Evolutionary conservation across 2,113 vertebrate genomes (phyloP).

Genomic region (Melanocharis versteri): DNA sequence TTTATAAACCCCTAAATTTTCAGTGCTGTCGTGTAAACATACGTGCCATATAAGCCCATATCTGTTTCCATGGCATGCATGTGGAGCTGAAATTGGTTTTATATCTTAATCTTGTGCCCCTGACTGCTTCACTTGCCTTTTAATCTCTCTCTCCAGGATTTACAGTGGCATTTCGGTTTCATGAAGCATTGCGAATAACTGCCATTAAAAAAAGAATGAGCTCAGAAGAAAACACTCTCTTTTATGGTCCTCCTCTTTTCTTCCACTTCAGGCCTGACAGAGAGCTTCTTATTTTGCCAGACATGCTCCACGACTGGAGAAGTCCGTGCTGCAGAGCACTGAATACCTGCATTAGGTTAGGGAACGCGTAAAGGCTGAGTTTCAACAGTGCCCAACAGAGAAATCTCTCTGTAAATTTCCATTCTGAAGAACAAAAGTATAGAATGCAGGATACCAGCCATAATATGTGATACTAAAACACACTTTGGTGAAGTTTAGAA

Average conservation of each 20-base stretch:
- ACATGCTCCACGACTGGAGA: not conserved
- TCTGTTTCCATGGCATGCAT: not conserved
- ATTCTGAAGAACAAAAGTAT: not conserved
- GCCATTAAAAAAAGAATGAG: not conserved
- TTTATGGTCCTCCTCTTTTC: not conserved
- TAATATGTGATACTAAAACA: not conserved
- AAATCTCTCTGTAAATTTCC: not conserved
- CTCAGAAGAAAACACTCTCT: not conserved
- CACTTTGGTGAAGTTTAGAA: not conserved
- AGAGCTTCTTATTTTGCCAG: not conserved
- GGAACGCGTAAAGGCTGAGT: not conserved
- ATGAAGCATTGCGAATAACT: not conserved
- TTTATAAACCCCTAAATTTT: not conserved
- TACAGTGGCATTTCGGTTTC: not conserved
- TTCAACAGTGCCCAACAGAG: rapidly evolving
- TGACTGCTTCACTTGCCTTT: not conserved
- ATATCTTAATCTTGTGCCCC: not conserved
- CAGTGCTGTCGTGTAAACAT: not conserved
- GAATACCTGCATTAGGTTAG: not conserved
- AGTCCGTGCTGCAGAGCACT: not conserved
- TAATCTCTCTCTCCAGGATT: not conserved
- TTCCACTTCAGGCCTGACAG: not conserved
- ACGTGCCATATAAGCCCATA: not conserved
- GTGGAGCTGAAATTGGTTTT: not conserved
- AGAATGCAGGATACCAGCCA: not conserved